Evolutionary conservation across 1,140 invertebrate genomes (phyloP), one percentile per base, ranked within the genome.

Genomic region (Gerris buenoi): DNA sequence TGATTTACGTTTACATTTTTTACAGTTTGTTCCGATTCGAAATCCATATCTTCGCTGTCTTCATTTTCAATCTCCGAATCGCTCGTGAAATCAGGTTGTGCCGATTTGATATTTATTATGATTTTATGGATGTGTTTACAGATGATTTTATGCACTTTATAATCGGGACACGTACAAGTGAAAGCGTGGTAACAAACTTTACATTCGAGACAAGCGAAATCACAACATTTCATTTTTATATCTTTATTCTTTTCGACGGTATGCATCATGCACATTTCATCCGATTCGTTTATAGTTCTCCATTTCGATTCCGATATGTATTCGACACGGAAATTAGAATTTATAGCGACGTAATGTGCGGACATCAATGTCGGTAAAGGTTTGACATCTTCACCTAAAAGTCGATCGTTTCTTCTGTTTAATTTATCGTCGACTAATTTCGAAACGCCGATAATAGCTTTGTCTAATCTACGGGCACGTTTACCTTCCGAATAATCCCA

Each of bases 41-140:
- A 5, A 46, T 5, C 18, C 18, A 10, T 18, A 18, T 46, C 33
- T 10, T 5, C 18, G 5, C 18, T 18, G 5, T 10, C 18, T 46
- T 46, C 33, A 18, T 10, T 18, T 18, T 46, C 33, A 46, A 18
- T 5, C 18, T 46, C 33, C 5, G 5, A 10, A 46, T 46, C 33
- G 18, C 5, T 10, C 5, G 5, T 18, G 33, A 10, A 10, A 10
- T 10, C 33, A 18, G 33, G 33, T 46, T 18, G 5, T 18, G 33
- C 33, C 33, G 33, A 46, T 18, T 46, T 46, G 18, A 46, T 46
- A 46, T 46, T 46, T 5, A 46, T 46, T 10, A 46, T 46, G 18
- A 46, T 46, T 18, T 46, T 46, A 46, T 27, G 67, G 15, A 68
- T 65, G 64, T 64, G 67, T 27, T 68, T 68, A 29, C 67, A 68